Evolutionary conservation across 2,888 invertebrate genomes (phyloP), one percentile per base, ranked within the genome.

Genomic region (Harpagoxenus sublaevis): DNA sequence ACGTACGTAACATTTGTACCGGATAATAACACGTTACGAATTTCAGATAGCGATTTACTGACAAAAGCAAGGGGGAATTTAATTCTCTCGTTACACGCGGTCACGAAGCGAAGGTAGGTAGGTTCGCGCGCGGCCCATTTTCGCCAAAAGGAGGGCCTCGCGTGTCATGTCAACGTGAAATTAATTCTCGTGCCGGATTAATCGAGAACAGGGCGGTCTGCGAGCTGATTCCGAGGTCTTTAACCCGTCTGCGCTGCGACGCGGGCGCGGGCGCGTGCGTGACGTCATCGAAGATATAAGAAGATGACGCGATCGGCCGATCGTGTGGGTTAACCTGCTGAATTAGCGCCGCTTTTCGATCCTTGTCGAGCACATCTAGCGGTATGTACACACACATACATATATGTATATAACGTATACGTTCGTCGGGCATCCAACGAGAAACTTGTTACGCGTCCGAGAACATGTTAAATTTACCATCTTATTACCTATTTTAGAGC

Each of bases 291-390:
- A 68, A 84, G 86, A 84, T 90, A 91, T 65, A 88, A 87, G 90
- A 89, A 91, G 91, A 91, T 90, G 91, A 91, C 90, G 91, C 91
- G 88, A 90, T 89, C 91, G 83, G 86, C 63, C 73, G 85, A 89
- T 87, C 89, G 91, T 91, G 91, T 91, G 91, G 91, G 91, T 85
- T 91, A 87, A 89, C 89, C 86, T 89, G 91, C 86, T 75, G 88
- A 45, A 85, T 87, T 91, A 88, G 90, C 86, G 87, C 84, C 88
- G 91, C 85, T 89, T 85, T 89, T 88, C 89, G 88, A 89, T 88
- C 84, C 71, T 70, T 42, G 71, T 60, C 79, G 48, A 73, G 79
- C 48, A 28, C 0, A 39, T 71, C 60, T 81, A 71, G 71, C 88
- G 89, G 78, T 88, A 51, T 62, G 53, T 63, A 81, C 42, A 3